These are phyloP conservation scores for Drosophila malerkotliana DNA, from an alignment of 1,140 invertebrate species.

Conservation along the genomic window DNA sequence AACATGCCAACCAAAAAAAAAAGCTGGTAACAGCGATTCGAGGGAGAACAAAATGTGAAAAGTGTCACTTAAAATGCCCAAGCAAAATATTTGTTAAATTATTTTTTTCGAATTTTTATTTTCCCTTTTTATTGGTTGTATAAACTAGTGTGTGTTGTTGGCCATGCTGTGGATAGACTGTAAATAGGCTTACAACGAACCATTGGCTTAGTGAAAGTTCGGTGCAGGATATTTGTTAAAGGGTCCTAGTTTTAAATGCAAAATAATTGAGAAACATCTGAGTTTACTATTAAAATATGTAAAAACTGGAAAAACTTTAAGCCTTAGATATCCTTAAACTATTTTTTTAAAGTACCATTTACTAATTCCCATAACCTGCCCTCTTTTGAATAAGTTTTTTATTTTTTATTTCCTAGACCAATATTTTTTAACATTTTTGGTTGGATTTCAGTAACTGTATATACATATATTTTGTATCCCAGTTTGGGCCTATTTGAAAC, in stretches of 20 bases:
- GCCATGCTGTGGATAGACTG: not conserved
- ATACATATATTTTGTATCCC: conserved; percentile 4
- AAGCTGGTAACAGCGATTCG: conserved; percentile 2
- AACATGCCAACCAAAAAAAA: conserved; percentile 13
- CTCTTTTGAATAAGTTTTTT: not conserved
- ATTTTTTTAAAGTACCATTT: not conserved
- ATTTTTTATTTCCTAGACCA: not conserved
- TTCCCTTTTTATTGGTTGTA: not conserved
- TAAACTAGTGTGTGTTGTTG: not conserved
- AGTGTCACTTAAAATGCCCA: conserved; percentile 27
- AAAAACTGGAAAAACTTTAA: not conserved
- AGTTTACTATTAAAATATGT: too few relatives aligned
- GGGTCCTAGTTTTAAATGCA: not conserved
- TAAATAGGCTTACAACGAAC: not conserved
- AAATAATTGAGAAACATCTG: not conserved
- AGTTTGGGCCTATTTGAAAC: conserved; percentile 38
- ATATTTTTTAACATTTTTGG: conserved; percentile 13
- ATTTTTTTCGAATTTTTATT: conserved; percentile 17
- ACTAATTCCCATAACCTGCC: not conserved
- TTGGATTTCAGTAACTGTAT: conserved; percentile 5
- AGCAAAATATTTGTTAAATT: conserved; percentile 16
- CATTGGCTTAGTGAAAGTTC: not conserved
- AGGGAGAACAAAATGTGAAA: conserved; percentile 21
- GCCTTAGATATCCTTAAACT: not conserved
- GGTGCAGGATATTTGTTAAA: not conserved